Base-by-base conservation (phyloP, 2,113 vertebrate species). In the Nanorana parkeri region DNA sequence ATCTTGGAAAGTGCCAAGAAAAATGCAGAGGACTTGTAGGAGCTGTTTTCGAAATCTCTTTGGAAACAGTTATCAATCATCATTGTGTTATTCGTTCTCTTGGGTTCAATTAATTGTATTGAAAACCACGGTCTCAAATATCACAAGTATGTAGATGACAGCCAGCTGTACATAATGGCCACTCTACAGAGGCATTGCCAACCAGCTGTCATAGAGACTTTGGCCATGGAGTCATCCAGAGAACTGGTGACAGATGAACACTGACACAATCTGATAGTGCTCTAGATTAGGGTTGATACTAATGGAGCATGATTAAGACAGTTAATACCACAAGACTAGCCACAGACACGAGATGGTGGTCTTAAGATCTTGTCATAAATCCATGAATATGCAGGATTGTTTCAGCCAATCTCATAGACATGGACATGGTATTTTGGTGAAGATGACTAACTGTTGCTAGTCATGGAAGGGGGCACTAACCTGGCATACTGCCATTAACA, bases 51-150 rank as follows among this genome's bases (percentile, higher is more conserved):
- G 16, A 28, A 19, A 55, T 72, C 23, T 73, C 69, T n/a, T 2
- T 56, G 52, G 52, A n/a, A 73, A 52, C 69, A 73, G 69, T 73
- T 73, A 73, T 73, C 69, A 55, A 73, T 73, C 69, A 73, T 73
- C 69, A 2, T 73, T 56, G 69, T 73, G 52, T 73, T 73, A 73
- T 73, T 73, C 5, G 17, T 73, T 56, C 69, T 56, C 69, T 56
- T 29, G 69, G 69, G 69, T 73, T 73, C 69, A 73, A 73, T 73
- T 73, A 73, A 73, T 73, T 20, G 69, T 73, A 56, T 21, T 73
- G 69, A 73, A 29, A 73, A 73, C 52, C 69, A 32, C n/a, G 69
- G 54, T 29, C 69, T 73, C 69, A 56, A 56, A 56, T 73, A 56
- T 73, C 69, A 29, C 16, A 13, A 32, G 52, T 55, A 56, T 29